Evolutionary conservation across 2,888 invertebrate species (phyloP).

Genomic region (Troides helena): DNA sequence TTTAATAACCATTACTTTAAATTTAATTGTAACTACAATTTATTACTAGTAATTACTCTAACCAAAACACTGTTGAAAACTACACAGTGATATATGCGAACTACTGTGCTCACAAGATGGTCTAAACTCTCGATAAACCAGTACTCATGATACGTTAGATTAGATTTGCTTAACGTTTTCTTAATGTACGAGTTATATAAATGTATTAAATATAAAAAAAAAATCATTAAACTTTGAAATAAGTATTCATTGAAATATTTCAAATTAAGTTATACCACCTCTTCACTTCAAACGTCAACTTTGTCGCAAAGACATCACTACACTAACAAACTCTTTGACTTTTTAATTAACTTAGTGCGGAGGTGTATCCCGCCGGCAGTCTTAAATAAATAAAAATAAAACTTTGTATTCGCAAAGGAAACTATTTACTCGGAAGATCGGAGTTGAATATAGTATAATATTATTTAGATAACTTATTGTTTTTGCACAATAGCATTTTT

Average conservation of each 20-base stretch:
- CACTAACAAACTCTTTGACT: constrained; percentile 11
- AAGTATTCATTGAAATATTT: background rate
- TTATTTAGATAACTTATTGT: background rate
- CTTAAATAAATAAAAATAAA: constrained; percentile 23
- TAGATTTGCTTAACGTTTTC: too few species aligned
- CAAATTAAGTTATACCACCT: background rate
- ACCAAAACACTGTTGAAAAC: too few species aligned
- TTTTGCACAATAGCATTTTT: too few species aligned
- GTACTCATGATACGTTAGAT: too few species aligned
- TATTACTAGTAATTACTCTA: too few species aligned
- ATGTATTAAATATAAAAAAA: background rate
- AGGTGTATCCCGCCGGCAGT: constrained; percentile 4
- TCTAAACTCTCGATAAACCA: too few species aligned
- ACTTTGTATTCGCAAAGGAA: constrained; percentile 13
- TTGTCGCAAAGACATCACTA: background rate
- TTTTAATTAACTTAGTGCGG: constrained; percentile 21
- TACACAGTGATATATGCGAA: too few species aligned
- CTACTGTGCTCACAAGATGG: too few species aligned
- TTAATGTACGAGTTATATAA: background rate
- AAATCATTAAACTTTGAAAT: background rate
- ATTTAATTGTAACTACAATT: too few species aligned
- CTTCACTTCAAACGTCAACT: background rate
- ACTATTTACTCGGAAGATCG: constrained; percentile 15
- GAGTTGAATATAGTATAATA: constrained; percentile 16
- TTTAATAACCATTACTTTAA: too few species aligned